Percentiles rank a stretch among this genome's conserved stretches.
Evolutionary conservation across 2,797 vertebrate species (phyloP).

Genomic region (Acanthornis magna): DNA sequence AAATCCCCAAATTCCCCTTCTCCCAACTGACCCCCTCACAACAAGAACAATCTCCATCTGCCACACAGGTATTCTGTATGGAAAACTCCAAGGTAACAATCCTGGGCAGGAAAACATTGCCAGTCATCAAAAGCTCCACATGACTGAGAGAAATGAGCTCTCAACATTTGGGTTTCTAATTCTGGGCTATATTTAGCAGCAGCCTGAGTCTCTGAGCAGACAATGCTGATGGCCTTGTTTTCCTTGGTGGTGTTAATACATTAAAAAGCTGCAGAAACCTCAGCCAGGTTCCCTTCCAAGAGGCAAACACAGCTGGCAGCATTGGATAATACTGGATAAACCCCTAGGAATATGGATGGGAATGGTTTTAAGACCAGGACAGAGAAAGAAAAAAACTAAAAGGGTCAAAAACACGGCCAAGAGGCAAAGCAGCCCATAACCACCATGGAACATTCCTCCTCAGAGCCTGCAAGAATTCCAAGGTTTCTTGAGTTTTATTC

Average conservation of each 20-base stretch:
- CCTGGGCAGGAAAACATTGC: background rate
- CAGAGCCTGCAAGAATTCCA: background rate
- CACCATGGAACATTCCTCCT: background rate
- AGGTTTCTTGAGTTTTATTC: background rate
- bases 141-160: background rate
- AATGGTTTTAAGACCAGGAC: background rate
- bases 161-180: background rate
- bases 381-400: background rate
- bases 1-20: background rate
- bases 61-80: background rate
- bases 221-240: background rate
- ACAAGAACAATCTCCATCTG: background rate
- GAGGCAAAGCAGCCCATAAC: background rate
- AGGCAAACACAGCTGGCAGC: background rate
- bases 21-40: background rate
- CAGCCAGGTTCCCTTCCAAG: background rate
- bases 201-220: background rate
- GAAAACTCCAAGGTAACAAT: background rate
- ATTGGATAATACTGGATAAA: accelerated
- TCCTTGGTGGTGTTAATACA: background rate
- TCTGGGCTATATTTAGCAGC: background rate
- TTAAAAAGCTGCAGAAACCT: background rate
- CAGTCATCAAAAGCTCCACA: background rate
- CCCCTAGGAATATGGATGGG: background rate
- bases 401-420: background rate